A percentile compares a stretch with the other conserved stretches of the same genome.
phyloP scores from a whole-genome alignment of 2,797 vertebrate species.

The Echeneis naucrates region DNA sequence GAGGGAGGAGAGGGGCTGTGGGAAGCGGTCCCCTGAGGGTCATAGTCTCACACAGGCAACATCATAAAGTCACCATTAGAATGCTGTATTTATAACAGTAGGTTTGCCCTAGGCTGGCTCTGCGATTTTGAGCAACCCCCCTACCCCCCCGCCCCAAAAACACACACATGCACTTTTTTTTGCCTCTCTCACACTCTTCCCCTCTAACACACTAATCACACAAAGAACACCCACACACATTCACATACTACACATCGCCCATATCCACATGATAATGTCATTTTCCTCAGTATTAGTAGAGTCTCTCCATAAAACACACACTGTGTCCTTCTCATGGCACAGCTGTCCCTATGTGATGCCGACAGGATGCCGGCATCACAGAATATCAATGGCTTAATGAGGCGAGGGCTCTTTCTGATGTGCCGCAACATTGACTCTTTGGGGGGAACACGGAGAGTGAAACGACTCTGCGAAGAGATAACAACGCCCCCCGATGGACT shows the following conservation, averaged over 20 bases:
- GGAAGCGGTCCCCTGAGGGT: constrained; percentile 90
- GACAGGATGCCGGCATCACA: constrained; percentile 77
- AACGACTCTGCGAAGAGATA: constrained; percentile 80
- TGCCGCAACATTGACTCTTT: constrained; percentile 84
- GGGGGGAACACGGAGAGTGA: constrained; percentile 77
- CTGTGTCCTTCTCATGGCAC: constrained; percentile 74
- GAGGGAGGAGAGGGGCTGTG: constrained; percentile 76
- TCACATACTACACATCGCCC: constrained; percentile 49
- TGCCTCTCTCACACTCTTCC: constrained; percentile 23
- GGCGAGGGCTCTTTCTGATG: constrained; percentile 83
- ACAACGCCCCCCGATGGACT: constrained; percentile 80
- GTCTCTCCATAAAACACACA: constrained; percentile 79
- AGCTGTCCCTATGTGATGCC: constrained; percentile 77
- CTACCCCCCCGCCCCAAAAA: constrained; percentile 27
- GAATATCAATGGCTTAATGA: constrained; percentile 87
- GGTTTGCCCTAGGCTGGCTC: constrained; percentile 83
- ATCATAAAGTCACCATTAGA: constrained; percentile 98
- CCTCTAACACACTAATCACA: constrained; percentile 60
- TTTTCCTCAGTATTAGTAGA: constrained; percentile 69
- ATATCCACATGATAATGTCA: constrained; percentile 70
- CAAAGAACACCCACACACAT: constrained; percentile 36
- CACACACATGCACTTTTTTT: constrained; percentile 18
- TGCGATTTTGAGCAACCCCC: constrained; percentile 61
- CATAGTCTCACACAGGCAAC: constrained; percentile 92
- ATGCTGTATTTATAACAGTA: constrained; percentile 91